Conservation (phyloP, 2,888 invertebrate species). For the Scaptomyza caliginosa region DNA sequence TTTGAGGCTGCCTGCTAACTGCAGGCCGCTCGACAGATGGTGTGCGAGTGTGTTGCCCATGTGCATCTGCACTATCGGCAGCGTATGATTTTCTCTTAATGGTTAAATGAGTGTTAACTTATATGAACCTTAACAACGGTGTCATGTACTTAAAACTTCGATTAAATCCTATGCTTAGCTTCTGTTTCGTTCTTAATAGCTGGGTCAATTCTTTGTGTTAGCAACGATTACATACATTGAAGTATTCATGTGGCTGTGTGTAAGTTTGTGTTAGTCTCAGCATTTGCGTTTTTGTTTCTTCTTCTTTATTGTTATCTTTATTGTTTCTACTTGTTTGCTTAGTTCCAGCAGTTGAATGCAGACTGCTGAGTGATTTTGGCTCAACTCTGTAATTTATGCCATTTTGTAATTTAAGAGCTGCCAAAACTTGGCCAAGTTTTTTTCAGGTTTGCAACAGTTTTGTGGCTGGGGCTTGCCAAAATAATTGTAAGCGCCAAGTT, state of each 20-base stretch:
- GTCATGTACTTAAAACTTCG: too few species aligned
- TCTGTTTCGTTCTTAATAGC: too few species aligned
- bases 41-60: too few species aligned
- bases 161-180: too few species aligned
- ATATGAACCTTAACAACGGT: too few species aligned
- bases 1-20: too few species aligned
- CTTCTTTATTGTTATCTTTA: neutral
- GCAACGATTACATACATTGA: constrained; percentile 28
- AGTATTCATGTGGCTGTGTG: constrained; percentile 9
- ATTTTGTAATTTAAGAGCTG: constrained; percentile 48
- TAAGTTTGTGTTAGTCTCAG: neutral
- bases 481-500: constrained; percentile 4
- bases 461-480: constrained; percentile 15
- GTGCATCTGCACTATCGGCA: too few species aligned
- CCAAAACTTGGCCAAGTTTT: constrained; percentile 44
- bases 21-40: too few species aligned
- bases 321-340: constrained; percentile 26
- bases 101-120: too few species aligned
- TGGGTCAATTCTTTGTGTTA: constrained; percentile 24
- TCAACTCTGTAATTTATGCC: constrained; percentile 5
- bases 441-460: constrained; percentile 2
- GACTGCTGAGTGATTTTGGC: constrained; percentile 55
- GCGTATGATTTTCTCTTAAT: too few species aligned
- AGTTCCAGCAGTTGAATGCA: constrained; percentile 19
- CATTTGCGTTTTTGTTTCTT: constrained; percentile 39